Conservation (phyloP, 2,113 vertebrate genomes). For the Paedocypris sp. region DNA sequence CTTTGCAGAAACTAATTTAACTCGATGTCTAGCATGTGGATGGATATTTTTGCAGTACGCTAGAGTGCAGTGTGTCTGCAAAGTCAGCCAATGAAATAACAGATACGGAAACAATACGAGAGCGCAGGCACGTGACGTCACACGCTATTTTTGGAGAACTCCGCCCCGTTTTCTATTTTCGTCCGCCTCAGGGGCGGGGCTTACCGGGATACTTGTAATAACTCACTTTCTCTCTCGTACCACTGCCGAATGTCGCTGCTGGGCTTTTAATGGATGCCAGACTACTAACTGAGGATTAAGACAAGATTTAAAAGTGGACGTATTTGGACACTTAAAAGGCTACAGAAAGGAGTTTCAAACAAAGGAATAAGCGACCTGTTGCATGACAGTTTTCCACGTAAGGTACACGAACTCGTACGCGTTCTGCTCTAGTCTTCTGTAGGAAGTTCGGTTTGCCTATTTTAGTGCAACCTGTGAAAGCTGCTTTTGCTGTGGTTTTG, state of each 20-base stretch:
- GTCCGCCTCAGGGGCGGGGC: conserved; percentile 39
- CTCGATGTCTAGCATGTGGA: background rate
- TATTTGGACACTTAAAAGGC: background rate
- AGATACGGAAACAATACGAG: conserved; percentile 47
- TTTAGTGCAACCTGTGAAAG: no score
- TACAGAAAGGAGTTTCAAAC: background rate
- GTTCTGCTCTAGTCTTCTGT: background rate
- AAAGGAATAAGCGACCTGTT: conserved; percentile 31
- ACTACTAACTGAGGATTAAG: background rate
- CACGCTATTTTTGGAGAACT: conserved; percentile 61
- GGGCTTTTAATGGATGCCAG: conserved; percentile 1
- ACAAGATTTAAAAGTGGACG: background rate
- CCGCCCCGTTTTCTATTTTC: conserved; percentile 64
- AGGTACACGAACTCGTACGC: conserved; percentile 6
- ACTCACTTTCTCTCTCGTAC: conserved; percentile 29
- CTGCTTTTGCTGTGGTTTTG: background rate
- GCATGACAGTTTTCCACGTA: conserved; percentile 15
- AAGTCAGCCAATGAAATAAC: conserved; percentile 33
- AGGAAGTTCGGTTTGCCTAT: background rate
- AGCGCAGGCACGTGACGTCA: conserved; percentile 47
- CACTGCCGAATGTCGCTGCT: conserved; percentile 8
- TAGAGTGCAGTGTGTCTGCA: conserved; percentile 28
- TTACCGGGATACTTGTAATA: conserved; percentile 43
- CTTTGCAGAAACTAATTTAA: no score
- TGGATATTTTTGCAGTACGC: background rate